phyloP scores from a whole-genome alignment of 2,888 invertebrate genomes.

The Stictocephala bisonia region DNA sequence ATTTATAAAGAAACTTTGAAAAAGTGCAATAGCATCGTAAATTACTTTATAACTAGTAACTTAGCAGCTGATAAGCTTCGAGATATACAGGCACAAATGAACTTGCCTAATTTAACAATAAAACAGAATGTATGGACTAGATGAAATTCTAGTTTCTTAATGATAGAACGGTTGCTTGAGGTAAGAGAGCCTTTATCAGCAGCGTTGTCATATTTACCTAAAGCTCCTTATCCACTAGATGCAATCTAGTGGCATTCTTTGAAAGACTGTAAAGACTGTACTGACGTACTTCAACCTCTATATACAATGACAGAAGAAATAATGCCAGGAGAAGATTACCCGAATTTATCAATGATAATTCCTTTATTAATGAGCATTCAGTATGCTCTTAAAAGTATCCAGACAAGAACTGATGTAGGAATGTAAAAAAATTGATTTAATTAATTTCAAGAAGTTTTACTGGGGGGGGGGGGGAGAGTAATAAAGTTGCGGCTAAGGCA shows the following conservation, averaged over 20 bases:
- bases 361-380: constrained; percentile 16
- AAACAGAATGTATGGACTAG: constrained; percentile 16
- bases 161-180: constrained; percentile 24
- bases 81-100: constrained; percentile 12
- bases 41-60: constrained; percentile 10
- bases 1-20: not conserved
- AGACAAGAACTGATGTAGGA: not conserved
- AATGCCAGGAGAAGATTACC: constrained; percentile 3
- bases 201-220: constrained; percentile 25
- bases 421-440: constrained; percentile 1
- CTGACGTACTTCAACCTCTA: constrained; percentile 12
- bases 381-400: constrained; percentile 1
- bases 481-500: constrained; percentile 10
- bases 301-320: constrained; percentile 28
- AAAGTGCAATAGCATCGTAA: constrained; percentile 20
- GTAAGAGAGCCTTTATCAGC: constrained; percentile 35
- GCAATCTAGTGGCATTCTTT: constrained; percentile 7
- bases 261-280: constrained; percentile 11
- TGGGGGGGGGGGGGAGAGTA: constrained; percentile 1
- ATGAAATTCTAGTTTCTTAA: constrained; percentile 28
- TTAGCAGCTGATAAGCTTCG: constrained; percentile 12
- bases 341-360: constrained; percentile 9
- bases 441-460: constrained; percentile 12
- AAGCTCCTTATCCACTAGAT: constrained; percentile 24
- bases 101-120: constrained; percentile 10